A percentile compares a stretch with the other conserved stretches of the same genome.
These are phyloP conservation scores for Limulus polyphemus DNA, from an alignment of 2,888 invertebrate genomes.

Conservation along the genomic window DNA sequence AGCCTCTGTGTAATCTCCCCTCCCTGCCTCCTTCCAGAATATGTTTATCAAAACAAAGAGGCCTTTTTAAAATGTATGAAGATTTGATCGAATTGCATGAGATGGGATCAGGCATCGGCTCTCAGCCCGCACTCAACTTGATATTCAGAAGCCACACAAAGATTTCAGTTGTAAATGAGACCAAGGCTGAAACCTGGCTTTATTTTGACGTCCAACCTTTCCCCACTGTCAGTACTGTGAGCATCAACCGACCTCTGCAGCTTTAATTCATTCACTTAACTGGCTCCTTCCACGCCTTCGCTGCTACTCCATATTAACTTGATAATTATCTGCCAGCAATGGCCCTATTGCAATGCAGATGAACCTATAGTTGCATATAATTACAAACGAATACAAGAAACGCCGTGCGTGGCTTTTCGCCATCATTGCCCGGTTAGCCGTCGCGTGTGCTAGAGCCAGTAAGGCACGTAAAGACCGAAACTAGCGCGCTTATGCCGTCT, in stretches of 20 bases:
- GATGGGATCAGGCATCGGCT: conserved; percentile 3
- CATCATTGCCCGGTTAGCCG: no score
- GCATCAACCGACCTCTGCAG: no score
- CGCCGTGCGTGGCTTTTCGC: neutral
- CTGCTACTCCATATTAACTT: conserved; percentile 25
- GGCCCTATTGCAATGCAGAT: conserved; percentile 23
- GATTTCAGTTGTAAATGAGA: conserved; percentile 21
- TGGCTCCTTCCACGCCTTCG: conserved; percentile 12
- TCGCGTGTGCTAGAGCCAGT: no score
- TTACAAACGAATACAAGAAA: conserved; percentile 25
- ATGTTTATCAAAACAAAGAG: conserved; percentile 24
- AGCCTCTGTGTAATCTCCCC: no score
- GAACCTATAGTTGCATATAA: conserved; percentile 23
- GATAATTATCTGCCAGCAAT: conserved; percentile 19
- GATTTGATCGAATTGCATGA: conserved; percentile 17
- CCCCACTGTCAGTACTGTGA: no score
- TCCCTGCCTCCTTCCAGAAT: conserved; percentile 6
- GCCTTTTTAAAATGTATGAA: conserved; percentile 25
- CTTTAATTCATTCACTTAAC: conserved; percentile 24
- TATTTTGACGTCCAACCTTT: no score
- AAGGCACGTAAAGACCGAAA: no score
- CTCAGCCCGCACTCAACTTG: no score
- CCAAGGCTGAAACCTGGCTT: neutral
- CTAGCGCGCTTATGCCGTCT: no score
- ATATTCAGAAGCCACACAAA: neutral